Conservation (phyloP, 2,888 invertebrate genomes). For the Rhaphigaster nebulosa region DNA sequence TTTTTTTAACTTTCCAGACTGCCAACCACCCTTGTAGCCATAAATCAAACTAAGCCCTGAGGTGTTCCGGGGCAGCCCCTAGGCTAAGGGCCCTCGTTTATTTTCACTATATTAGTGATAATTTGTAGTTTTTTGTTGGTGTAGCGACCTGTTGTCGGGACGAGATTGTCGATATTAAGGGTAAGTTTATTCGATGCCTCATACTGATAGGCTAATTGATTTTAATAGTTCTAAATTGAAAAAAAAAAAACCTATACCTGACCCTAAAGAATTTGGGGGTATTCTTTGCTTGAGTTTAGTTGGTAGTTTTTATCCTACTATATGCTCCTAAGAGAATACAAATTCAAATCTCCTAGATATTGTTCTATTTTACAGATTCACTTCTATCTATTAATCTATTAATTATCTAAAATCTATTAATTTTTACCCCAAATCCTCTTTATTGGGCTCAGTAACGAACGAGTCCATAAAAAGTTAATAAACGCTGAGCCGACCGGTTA, state of each 20-base stretch:
- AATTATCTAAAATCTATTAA: no score
- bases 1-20: conserved; percentile 29
- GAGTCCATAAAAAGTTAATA: no score
- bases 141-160: conserved; percentile 8
- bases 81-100: not conserved
- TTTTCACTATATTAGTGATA: conserved; percentile 39
- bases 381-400: no score
- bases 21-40: conserved; percentile 32
- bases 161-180: not conserved
- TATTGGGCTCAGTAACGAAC: no score
- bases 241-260: not conserved
- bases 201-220: not conserved
- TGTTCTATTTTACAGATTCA: no score
- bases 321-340: not conserved
- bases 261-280: not conserved
- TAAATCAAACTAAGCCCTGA: conserved; percentile 39
- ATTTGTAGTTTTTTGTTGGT: conserved; percentile 39
- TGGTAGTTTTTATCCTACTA: not conserved
- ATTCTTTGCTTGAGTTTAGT: not conserved
- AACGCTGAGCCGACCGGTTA: no score
- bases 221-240: conserved; percentile 15
- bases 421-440: no score
- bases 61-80: not conserved
- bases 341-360: no score
- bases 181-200: not conserved